A percentile compares a stretch with the other conserved stretches of the same genome.
Conservation (phyloP, 2,113 vertebrate species). For the Malaclemys terrapin region DNA sequence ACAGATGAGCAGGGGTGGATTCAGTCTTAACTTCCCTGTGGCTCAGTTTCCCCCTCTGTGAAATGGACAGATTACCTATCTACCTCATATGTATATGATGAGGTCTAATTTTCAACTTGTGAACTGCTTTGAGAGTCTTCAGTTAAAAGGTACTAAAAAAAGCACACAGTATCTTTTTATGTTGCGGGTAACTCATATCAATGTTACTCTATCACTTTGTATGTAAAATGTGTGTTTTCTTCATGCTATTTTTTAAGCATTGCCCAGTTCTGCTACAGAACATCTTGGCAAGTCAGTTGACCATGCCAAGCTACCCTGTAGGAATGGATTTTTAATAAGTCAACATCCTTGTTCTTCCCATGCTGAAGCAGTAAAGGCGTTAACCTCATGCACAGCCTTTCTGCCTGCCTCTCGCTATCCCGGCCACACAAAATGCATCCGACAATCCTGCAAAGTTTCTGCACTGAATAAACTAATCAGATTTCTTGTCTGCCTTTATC, state of each 20-base stretch:
- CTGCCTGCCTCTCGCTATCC: not conserved
- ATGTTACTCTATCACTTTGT: not conserved
- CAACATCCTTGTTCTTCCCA: not conserved
- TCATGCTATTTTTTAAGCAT: not conserved
- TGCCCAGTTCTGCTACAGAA: not conserved
- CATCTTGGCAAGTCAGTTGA: not conserved
- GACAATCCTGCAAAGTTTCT: not conserved
- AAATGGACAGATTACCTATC: not conserved
- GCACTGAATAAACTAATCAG: not conserved
- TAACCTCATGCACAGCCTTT: accelerated
- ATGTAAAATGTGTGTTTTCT: not conserved
- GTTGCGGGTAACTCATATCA: not conserved
- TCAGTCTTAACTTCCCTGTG: not conserved
- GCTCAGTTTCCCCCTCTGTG: not conserved
- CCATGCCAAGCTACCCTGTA: not conserved
- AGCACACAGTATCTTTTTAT: not conserved
- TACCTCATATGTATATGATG: not conserved
- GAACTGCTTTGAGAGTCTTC: not conserved
- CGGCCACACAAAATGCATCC: accelerated
- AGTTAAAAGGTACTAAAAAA: not conserved
- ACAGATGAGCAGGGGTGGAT: not conserved
- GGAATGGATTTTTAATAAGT: not conserved
- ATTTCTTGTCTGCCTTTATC: not conserved
- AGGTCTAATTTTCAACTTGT: not conserved
- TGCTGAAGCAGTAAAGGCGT: not conserved